These are phyloP conservation scores for Macropus fuliginosus DNA, from an alignment of 2,797 vertebrate species.

Conservation along the genomic window DNA sequence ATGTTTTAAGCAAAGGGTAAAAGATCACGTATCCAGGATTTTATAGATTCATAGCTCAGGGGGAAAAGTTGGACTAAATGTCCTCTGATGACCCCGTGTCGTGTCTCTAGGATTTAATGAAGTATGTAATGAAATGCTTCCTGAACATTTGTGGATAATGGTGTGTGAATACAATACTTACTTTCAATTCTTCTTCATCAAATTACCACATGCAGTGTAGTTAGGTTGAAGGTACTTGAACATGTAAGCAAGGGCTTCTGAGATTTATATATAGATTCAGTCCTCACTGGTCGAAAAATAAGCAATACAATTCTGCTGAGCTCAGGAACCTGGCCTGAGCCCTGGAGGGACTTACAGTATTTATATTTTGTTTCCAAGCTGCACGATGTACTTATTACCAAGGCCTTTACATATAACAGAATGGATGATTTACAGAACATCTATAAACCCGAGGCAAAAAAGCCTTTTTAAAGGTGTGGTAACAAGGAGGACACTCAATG, in stretches of 20 bases:
- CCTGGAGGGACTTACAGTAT: not conserved
- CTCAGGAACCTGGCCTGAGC: conserved; percentile 10
- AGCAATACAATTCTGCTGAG: not conserved
- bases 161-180: not conserved
- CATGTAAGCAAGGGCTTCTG: conserved; percentile 27
- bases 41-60: not conserved
- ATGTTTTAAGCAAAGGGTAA: not conserved
- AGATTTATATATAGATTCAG: conserved; percentile 44
- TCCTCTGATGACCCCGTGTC: not conserved
- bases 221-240: conserved; percentile 49
- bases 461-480: not conserved
- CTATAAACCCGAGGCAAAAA: conserved; percentile 20
- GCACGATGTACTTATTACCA: not conserved
- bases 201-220: not conserved
- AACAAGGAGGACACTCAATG: conserved; percentile 1
- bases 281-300: not conserved
- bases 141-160: not conserved
- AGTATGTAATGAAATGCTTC: not conserved
- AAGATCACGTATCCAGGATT: not conserved
- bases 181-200: conserved; percentile 26
- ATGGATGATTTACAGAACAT: conserved; percentile 29
- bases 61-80: not conserved
- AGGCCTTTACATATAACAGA: not conserved
- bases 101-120: not conserved
- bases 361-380: not conserved